Conservation (phyloP, 2,113 vertebrate genomes). For the Gymnogyps californianus region DNA sequence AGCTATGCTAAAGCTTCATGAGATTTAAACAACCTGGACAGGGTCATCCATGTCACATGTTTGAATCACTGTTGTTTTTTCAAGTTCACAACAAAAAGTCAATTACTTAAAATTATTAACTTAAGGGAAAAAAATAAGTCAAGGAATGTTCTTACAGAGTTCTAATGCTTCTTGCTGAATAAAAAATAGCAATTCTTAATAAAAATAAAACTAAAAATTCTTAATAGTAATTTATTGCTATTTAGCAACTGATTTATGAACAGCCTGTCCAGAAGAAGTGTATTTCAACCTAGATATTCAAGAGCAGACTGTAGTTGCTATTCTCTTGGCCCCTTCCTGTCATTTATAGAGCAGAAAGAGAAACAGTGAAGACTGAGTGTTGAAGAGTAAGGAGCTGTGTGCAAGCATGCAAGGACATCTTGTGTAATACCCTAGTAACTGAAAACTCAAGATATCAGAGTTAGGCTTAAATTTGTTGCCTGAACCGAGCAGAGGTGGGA, state of each 20-base stretch:
- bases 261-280: neutral
- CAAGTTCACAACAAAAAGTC: neutral
- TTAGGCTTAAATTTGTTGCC: neutral
- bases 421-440: neutral
- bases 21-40: neutral
- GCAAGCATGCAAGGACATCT: neutral
- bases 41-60: neutral
- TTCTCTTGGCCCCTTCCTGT: neutral
- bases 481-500: neutral
- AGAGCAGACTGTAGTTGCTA: neutral
- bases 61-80: neutral
- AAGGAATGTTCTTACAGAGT: neutral
- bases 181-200: neutral
- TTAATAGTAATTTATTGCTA: neutral
- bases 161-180: neutral
- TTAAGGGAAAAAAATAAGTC: neutral
- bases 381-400: neutral
- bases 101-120: neutral
- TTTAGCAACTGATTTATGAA: neutral
- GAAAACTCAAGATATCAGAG: neutral
- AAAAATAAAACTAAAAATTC: neutral
- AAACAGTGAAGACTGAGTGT: neutral
- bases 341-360: neutral
- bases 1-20: neutral
- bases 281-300: neutral